Evolutionary conservation across 2,888 invertebrate genomes (phyloP), one percentile per base, ranked within the genome.

Genomic region (Ethmia dodecea): DNA sequence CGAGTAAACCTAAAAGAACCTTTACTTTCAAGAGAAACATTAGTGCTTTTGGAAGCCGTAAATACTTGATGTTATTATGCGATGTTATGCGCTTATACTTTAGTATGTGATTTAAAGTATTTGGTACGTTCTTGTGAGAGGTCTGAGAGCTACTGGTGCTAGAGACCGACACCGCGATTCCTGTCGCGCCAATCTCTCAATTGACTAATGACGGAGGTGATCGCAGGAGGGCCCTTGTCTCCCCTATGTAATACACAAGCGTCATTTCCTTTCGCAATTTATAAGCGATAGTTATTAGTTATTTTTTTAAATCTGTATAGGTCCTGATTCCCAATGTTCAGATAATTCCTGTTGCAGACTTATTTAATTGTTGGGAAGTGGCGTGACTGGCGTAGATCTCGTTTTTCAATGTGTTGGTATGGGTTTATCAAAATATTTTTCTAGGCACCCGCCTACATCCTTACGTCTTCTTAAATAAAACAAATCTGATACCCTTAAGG

Each of bases 191-290:
- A 75, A 71, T 72, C 69, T 73, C 62, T 72, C 73, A 80, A 84
- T 83, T 81, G 83, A 69, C 74, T 80, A 78, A 81, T 81, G 71
- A 53, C 65, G 44, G 64, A 72, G 65, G 67, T 69, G 71, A 60
- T 68, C 58, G 62, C 63, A 65, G 65, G 69, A 68, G 73, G 75
- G 73, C 74, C 71, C 77, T 68, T 69, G 71, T 73, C 72, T 74
- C 83, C 80, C 80, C 78, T 70, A 67, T 55, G 51, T 66, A 53
- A 57, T 60, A 52, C 55, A 49, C 61, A 49, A 47, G 60, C 63
- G 70, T 72, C 66, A 79, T 72, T 67, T 80, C 76, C 76, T 73
- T 65, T 72, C 49, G 45, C 49, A 63, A 70, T 66, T 67, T 57
- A 52, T 12, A n/a, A n/a, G n/a, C n/a, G n/a, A n/a, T n/a, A n/a